These are phyloP conservation scores for Scaptomyza hsui DNA, from an alignment of 1,140 invertebrate genomes.

Conservation along the genomic window DNA sequence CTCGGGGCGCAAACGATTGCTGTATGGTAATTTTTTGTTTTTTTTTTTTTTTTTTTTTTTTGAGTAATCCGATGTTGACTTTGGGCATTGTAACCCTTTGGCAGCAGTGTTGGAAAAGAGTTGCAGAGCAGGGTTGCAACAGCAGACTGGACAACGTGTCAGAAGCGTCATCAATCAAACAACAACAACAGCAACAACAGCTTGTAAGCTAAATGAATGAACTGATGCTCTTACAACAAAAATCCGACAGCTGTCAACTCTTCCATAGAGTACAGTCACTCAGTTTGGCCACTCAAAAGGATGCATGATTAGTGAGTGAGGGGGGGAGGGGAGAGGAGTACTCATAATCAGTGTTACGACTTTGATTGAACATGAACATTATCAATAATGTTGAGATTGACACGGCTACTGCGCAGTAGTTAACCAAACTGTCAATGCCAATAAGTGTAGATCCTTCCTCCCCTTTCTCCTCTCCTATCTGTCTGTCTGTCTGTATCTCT, in stretches of 20 bases:
- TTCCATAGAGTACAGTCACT: conserved; percentile 7
- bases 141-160: conserved; percentile 44
- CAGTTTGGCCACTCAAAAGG: conserved; percentile 30
- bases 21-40: conserved; percentile 59
- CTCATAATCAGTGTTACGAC: conserved; percentile 31
- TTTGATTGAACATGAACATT: conserved; percentile 27
- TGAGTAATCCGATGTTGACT: conserved; percentile 70
- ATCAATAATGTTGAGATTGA: conserved; percentile 29
- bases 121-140: conserved; percentile 5
- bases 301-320: conserved; percentile 3
- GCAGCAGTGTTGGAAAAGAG: conserved; percentile 49
- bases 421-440: conserved; percentile 4
- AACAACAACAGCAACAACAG: not conserved
- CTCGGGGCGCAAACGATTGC: conserved; percentile 36
- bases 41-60: conserved; percentile 8
- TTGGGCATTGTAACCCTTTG: conserved; percentile 62
- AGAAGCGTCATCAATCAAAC: conserved; percentile 36
- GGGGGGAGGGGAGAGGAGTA: too few relatives aligned
- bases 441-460: not conserved
- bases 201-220: conserved; percentile 28
- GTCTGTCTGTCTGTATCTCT: conserved; percentile 5
- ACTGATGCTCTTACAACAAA: conserved; percentile 35
- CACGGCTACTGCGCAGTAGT: not conserved
- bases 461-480: too few relatives aligned
- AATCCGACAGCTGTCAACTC: conserved; percentile 45